Base-by-base conservation (phyloP, 2,888 invertebrate genomes). In the Drosophila demipolita region DNA sequence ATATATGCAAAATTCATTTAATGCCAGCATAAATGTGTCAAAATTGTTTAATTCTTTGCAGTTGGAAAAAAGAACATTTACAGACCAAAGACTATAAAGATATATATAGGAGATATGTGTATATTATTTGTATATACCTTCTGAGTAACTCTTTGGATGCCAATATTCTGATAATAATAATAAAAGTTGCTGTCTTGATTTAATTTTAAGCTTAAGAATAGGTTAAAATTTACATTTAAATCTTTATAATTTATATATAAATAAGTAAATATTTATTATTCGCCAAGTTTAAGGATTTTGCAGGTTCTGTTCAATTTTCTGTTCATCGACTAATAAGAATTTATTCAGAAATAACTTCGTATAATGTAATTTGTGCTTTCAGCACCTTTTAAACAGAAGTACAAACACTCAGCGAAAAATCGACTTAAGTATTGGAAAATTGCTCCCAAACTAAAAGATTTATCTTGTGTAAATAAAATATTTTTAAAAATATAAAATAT, bases 351-450 rank as follows among this genome's bases (percentile, higher is more conserved):
- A 12, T 7, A 11, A 6, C n/a, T 67, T 29, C 12, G 33, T 35
- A 9, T 20, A 29, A 38, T 23, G 33, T 38, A 55, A 55, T 29
- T 36, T 20, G 20, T 9, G 45, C 29, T 48, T 23, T 32, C n/a
- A 12, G 35, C 32, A 48, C 45, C 12, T 32, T 53, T 45, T 32
- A 8, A 8, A 45, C n/a, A 40, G n/a, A 15, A 9, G 3, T n/a
- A 7, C 12, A 17, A 40, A 26, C 9, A 29, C 49, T 26, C 5
- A 15, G 1, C 29, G 23, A 15, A 23, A 45, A 45, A 17, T 7
- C 3, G 0, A 15, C 7, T 20, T 20, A 1, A 8, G 1, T 2
- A 8, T 15, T 15, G 2, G 2, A n/a, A 11, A n/a, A 6, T 6
- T n/a, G 5, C 5, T 0, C 6, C n/a, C 2, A 42, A n/a, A n/a